Conservation (phyloP, 2,797 vertebrate genomes). For the Brachymystax lenok region DNA sequence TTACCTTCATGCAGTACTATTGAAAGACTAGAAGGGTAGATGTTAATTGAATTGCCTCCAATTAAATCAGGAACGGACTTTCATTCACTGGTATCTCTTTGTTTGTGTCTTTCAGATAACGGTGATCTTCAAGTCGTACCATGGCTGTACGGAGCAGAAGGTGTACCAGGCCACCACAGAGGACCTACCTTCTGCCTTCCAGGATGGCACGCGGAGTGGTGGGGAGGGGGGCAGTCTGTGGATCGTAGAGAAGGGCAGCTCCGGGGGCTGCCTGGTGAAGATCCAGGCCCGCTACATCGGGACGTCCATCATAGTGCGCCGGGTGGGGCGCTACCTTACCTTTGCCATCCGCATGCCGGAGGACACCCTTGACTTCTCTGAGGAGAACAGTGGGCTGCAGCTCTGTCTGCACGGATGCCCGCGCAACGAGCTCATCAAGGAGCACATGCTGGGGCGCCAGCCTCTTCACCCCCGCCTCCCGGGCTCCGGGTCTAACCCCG, state of each 20-base stretch:
- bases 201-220: conserved; percentile 77
- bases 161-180: conserved; percentile 85
- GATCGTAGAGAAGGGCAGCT: conserved; percentile 70
- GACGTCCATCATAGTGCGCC: conserved; percentile 79
- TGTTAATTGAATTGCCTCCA: no score
- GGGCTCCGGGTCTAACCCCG: conserved; percentile 37
- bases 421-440: conserved; percentile 81
- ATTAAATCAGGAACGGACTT: no score
- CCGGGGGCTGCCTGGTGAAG: conserved; percentile 75
- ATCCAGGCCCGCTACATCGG: conserved; percentile 83
- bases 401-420: conserved; percentile 85
- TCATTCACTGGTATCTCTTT: background rate
- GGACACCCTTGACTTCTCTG: conserved; percentile 74
- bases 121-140: conserved; percentile 83
- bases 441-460: conserved; percentile 76
- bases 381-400: conserved; percentile 78
- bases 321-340: conserved; percentile 83
- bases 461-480: conserved; percentile 59
- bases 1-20: no score
- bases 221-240: conserved; percentile 76
- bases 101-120: conserved; percentile 73
- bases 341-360: conserved; percentile 84
- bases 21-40: no score
- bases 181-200: conserved; percentile 80
- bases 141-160: conserved; percentile 83